Evolutionary conservation across 2,888 invertebrate genomes (phyloP).

Genomic region (Ischnus inquisitorius): DNA sequence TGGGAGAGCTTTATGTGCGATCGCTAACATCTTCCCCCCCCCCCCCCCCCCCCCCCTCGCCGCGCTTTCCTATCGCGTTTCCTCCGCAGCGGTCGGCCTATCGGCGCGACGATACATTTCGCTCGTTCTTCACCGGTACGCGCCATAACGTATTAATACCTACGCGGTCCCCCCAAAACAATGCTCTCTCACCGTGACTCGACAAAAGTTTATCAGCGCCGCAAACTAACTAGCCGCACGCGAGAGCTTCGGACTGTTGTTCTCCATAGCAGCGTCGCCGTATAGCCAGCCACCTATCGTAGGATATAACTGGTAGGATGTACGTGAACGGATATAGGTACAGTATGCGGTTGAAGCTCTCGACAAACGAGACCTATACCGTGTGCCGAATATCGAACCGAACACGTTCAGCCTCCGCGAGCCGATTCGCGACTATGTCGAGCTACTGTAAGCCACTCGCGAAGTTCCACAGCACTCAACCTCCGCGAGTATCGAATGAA

Average conservation of each 20-base stretch:
- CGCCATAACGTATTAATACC: conserved; percentile 70
- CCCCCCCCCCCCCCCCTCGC: not conserved
- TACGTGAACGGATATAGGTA: not conserved
- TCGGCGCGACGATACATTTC: conserved; percentile 12
- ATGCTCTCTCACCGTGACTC: conserved; percentile 22
- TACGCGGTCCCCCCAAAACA: conserved; percentile 57
- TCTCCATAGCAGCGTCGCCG: conserved; percentile 34
- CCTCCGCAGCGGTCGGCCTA: not conserved
- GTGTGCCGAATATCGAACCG: not conserved
- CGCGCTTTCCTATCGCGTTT: not conserved
- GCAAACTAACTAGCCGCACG: conserved; percentile 59
- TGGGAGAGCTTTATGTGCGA: conserved; percentile 54
- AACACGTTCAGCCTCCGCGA: not conserved
- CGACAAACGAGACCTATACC: not conserved
- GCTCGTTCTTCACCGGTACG: conserved; percentile 38
- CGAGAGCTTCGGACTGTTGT: conserved; percentile 61
- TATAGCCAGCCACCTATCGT: too few species aligned
- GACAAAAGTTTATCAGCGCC: conserved; percentile 66
- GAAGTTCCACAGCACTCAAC: not conserved
- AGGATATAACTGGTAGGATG: too few species aligned
- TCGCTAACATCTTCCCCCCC: conserved; percentile 41
- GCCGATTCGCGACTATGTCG: not conserved
- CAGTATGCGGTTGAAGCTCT: not conserved
- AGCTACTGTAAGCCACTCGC: not conserved
- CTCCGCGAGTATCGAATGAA: not conserved